Evolutionary conservation across 2,113 vertebrate species (phyloP).

Genomic region (Sisor rabdophorus): DNA sequence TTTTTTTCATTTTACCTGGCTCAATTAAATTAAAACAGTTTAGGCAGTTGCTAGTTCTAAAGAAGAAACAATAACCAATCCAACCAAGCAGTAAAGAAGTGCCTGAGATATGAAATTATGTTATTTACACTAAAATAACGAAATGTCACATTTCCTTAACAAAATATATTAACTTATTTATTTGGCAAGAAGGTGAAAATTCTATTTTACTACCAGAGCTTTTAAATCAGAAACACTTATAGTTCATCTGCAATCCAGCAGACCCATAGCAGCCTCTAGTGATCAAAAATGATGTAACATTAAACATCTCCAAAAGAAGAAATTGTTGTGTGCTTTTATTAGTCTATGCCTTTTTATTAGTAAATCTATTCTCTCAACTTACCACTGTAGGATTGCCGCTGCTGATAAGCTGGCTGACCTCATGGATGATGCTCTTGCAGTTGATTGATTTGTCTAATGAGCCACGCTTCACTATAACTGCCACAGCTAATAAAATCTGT

Average conservation of each 20-base stretch:
- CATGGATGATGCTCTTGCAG: slow-evolving; percentile 96
- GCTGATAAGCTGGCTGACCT: slow-evolving; percentile 96
- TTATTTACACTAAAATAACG: not conserved
- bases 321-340: not conserved
- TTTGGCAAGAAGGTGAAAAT: not conserved
- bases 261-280: slow-evolving; percentile 24
- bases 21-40: not conserved
- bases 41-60: not conserved
- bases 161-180: not conserved
- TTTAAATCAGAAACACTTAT: not conserved
- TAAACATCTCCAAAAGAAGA: not conserved
- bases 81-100: not conserved
- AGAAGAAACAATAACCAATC: too few species aligned
- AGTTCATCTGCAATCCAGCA: not conserved
- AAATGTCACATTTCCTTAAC: not conserved
- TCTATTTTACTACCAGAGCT: not conserved
- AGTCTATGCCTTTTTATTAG: not conserved
- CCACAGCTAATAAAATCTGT: slow-evolving; percentile 95
- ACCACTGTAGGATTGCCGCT: slow-evolving; percentile 95
- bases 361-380: slow-evolving; percentile 57
- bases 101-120: not conserved
- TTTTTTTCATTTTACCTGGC: not conserved
- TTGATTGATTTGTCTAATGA: slow-evolving; percentile 94
- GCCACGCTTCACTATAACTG: slow-evolving; percentile 95
- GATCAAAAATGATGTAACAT: not conserved